phyloP scores from a whole-genome alignment of 2,113 vertebrate genomes.

The Crotalus helleri region DNA sequence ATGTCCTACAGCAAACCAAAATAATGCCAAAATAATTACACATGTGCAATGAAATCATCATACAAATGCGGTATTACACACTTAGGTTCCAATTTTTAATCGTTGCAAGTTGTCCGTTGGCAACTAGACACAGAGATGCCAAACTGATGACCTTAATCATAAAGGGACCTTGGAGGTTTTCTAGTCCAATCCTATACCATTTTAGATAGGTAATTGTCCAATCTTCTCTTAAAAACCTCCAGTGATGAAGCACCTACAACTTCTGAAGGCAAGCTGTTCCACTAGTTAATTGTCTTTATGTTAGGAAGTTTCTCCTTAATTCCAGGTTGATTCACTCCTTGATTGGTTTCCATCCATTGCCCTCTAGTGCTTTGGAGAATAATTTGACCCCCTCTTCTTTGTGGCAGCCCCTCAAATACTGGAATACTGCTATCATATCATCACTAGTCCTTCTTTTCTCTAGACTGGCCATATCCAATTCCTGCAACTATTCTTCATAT shows the following conservation, averaged over 20 bases:
- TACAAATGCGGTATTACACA: neutral
- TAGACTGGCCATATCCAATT: neutral
- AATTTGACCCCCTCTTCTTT: neutral
- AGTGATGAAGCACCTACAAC: neutral
- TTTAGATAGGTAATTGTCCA: neutral
- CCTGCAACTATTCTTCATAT: neutral
- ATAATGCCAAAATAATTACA: neutral
- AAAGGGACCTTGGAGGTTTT: neutral
- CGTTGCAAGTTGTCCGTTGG: neutral
- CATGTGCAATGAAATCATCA: neutral
- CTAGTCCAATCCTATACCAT: neutral
- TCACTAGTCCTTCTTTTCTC: neutral
- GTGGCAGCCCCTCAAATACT: neutral
- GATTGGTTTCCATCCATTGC: neutral
- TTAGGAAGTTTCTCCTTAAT: neutral
- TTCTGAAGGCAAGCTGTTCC: neutral
- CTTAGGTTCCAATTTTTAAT: neutral
- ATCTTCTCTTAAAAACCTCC: neutral
- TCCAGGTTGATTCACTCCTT: neutral
- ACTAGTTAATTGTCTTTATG: neutral
- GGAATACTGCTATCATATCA: neutral
- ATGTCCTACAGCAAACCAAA: neutral
- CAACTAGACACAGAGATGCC: neutral
- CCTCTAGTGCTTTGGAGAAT: neutral
- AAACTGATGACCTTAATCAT: neutral